These are phyloP conservation scores for Manis crassicaudata DNA, from an alignment of 2,797 vertebrate species.

Conservation along the genomic window DNA sequence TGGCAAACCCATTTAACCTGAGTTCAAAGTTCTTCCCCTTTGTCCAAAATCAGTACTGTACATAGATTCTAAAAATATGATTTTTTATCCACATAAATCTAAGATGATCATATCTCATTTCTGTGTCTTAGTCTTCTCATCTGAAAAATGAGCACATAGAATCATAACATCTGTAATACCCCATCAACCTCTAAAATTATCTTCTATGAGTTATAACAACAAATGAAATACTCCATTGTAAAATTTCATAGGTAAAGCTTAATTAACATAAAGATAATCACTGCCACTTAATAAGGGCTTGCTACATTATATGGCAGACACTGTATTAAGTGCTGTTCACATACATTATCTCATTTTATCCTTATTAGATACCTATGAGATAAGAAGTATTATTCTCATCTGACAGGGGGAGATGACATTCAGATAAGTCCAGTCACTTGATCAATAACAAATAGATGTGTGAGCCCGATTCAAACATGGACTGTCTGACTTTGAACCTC, in stretches of 20 bases:
- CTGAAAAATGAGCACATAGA: slow-evolving; percentile 3
- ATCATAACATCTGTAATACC: background rate
- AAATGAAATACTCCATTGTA: background rate
- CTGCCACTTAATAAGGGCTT: background rate
- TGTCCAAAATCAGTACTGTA: background rate
- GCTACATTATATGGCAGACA: background rate
- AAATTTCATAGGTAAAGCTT: slow-evolving; percentile 6
- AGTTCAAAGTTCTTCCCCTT: background rate
- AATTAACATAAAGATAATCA: slow-evolving; percentile 7
- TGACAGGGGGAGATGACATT: background rate
- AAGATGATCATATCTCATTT: background rate
- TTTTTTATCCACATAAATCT: background rate
- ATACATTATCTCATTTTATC: background rate
- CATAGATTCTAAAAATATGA: background rate
- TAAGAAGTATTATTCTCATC: background rate
- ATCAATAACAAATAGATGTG: background rate
- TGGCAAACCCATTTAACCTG: background rate
- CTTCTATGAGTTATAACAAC: background rate
- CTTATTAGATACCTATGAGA: background rate
- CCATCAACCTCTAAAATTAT: background rate
- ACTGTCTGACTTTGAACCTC: background rate
- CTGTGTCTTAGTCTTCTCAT: slow-evolving; percentile 38
- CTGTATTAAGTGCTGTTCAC: background rate
- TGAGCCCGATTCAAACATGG: background rate
- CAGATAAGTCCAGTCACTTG: background rate